Base-by-base conservation (phyloP, 2,113 vertebrate species). In the Channa maculata region DNA sequence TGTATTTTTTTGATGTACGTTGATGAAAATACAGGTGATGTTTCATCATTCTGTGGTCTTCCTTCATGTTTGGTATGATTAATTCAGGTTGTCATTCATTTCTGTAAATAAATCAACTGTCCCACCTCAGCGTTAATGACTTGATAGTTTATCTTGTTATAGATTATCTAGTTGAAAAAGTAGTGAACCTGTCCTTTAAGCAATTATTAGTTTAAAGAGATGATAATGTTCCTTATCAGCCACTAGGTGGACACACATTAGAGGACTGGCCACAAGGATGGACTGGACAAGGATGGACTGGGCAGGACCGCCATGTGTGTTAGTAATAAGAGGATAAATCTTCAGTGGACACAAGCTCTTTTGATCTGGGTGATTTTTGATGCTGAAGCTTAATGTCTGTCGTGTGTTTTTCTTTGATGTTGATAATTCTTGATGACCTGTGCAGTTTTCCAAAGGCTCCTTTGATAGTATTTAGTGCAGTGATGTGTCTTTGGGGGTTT, bases 211-310 rank as follows among this genome's bases (percentile, higher is more conserved):
- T 24, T 24, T 24, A 24, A 24, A 24, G 24, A 24, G 24, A 24
- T 24, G 24, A 24, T 24, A 24, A 24, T 1, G 66, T 15, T 57
- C 45, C 34, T 11, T 51, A 5, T 8, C 68, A 53, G 45, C 75
- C 85, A 78, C 78, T 74, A 76, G 75, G 69, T 46, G 85, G 78
- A 77, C 61, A 5, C 43, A 64, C 65, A 73, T 84, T 59, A 77
- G 55, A 68, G 43, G 9, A 46, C 10, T 58, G 65, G 41, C 1
- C 4, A 13, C 10, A 71, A 46, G 63, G 49, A 13, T 59, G n/a
- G 63, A 41, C 71, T 8, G 52, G 52, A 13, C 10, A 71, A 46
- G 63, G 49, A 13, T 59, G n/a, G 63, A 41, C 71, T 8, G 52
- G 52, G 54, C 55, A 55, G 46, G 62, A 4, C 12, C 0, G 50